phyloP scores from a whole-genome alignment of 2,113 vertebrate genomes.

The Galemys pyrenaicus region DNA sequence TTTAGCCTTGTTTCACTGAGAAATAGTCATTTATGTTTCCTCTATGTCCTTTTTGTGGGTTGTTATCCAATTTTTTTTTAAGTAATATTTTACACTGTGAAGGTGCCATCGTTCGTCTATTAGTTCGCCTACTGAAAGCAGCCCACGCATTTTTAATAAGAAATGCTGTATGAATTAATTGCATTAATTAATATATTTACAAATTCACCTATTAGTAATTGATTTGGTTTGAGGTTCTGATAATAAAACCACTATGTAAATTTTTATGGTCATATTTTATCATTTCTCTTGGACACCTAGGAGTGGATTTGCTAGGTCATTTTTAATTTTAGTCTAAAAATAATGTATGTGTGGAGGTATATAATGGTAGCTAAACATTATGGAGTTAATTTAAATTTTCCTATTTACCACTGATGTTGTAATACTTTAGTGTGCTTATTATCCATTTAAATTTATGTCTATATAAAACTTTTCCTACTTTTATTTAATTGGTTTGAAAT shows the following conservation, averaged over 20 bases:
- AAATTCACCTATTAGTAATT: background rate
- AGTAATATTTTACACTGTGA: background rate
- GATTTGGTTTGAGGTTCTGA: background rate
- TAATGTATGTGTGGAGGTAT: no score
- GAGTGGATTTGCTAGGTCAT: background rate
- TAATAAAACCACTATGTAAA: background rate
- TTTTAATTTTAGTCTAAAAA: constrained; percentile 11
- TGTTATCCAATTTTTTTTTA: background rate
- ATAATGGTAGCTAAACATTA: background rate
- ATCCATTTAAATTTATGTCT: background rate
- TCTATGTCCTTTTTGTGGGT: no score
- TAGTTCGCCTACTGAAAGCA: background rate
- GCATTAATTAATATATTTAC: background rate
- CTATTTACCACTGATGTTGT: background rate
- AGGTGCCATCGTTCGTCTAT: background rate
- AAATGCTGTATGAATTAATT: background rate
- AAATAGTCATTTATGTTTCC: no score
- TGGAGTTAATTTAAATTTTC: background rate
- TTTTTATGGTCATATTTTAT: background rate
- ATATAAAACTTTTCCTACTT: background rate
- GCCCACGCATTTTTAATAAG: background rate
- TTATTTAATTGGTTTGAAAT: background rate
- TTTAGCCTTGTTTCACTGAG: no score
- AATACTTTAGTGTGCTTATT: background rate
- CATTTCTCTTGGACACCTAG: background rate